phyloP scores from a whole-genome alignment of 2,888 invertebrate genomes.

The Leptothorax acervorum region DNA sequence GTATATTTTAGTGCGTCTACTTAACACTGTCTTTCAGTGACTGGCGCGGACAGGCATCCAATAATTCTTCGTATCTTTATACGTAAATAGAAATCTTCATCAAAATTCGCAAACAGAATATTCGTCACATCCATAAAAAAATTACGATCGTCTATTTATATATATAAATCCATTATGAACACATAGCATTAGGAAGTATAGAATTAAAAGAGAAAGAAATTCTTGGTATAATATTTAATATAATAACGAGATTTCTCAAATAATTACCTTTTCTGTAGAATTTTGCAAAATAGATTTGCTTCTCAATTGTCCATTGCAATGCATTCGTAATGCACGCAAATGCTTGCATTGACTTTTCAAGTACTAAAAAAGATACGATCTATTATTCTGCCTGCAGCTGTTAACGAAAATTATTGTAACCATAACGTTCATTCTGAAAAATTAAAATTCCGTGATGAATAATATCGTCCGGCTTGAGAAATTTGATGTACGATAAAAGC shows the following conservation, averaged over 20 bases:
- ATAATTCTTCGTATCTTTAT: constrained; percentile 7
- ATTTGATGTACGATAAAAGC: constrained; percentile 14
- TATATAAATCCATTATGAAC: neutral
- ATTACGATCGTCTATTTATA: neutral
- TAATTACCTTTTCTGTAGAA: neutral
- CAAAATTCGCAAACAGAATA: neutral
- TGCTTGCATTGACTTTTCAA: neutral
- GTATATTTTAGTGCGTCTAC: constrained; percentile 33
- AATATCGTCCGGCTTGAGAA: neutral
- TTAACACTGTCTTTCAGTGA: constrained; percentile 32
- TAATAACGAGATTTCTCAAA: neutral
- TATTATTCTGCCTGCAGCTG: neutral
- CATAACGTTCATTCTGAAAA: neutral
- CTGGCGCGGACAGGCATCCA: constrained; percentile 17
- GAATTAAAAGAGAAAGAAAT: neutral
- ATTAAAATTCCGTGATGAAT: neutral
- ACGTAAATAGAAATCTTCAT: constrained; percentile 35
- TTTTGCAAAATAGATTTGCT: neutral
- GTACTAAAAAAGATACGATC: neutral
- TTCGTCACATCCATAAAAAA: neutral
- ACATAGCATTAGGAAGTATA: neutral
- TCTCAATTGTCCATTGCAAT: neutral
- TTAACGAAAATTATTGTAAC: constrained; percentile 16
- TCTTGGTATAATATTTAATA: neutral
- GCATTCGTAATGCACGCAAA: neutral